Percentiles rank a stretch among this genome's conserved stretches.
phyloP scores from a whole-genome alignment of 2,888 invertebrate species.

The Tetragonula carbonaria region DNA sequence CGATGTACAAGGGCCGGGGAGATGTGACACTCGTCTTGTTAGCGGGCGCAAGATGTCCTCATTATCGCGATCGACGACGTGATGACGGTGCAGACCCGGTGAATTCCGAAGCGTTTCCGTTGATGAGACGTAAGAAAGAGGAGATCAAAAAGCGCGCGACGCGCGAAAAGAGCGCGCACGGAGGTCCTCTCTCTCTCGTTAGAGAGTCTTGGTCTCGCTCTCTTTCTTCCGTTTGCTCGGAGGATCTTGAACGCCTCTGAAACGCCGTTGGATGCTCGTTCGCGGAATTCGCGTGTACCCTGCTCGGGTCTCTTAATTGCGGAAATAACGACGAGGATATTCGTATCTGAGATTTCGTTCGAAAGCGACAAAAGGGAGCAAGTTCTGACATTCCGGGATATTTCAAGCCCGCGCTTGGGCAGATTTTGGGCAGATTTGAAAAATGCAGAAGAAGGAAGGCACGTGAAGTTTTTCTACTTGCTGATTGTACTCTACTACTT shows the following conservation, averaged over 20 bases:
- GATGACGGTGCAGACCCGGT: conserved; percentile 70
- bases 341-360: not conserved
- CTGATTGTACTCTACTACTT: too few relatives aligned
- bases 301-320: conserved; percentile 37
- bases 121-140: conserved; percentile 49
- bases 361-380: not conserved
- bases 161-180: conserved; percentile 13
- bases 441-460: too few relatives aligned
- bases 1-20: conserved; percentile 15
- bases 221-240: too few relatives aligned
- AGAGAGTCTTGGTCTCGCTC: too few relatives aligned
- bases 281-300: conserved; percentile 5
- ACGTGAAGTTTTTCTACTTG: too few relatives aligned
- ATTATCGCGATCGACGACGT: conserved; percentile 72
- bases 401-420: too few relatives aligned
- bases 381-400: too few relatives aligned
- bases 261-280: conserved; percentile 9
- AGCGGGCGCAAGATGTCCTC: conserved; percentile 74
- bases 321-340: conserved; percentile 29
- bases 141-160: conserved; percentile 20
- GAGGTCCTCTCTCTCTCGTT: not conserved
- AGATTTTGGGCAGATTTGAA: too few relatives aligned
- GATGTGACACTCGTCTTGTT: conserved; percentile 76
- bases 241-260: too few relatives aligned
- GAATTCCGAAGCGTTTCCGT: conserved; percentile 40